Evolutionary conservation across 2,888 invertebrate species (phyloP).

Genomic region (Mechanitis mazaeus): DNA sequence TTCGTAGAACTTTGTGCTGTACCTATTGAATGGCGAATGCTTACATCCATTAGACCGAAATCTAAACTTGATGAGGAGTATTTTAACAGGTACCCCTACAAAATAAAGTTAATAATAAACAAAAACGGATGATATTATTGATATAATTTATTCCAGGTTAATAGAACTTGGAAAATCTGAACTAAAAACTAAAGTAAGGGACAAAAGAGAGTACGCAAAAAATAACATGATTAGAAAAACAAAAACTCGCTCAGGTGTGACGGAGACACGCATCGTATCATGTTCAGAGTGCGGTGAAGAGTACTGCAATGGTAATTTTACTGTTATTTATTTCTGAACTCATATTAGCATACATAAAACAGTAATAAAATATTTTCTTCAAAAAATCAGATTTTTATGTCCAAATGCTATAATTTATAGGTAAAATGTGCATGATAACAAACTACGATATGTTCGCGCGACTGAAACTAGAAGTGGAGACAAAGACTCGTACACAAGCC

Average conservation of each 20-base stretch:
- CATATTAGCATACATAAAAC: too few species aligned
- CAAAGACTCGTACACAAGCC: conserved; percentile 53
- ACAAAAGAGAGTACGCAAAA: conserved; percentile 80
- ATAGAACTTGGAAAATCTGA: conserved; percentile 89
- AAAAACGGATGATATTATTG: not conserved
- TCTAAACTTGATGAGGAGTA: conserved; percentile 90
- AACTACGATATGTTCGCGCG: conserved; percentile 73
- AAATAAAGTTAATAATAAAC: not conserved
- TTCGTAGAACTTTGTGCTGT: conserved; percentile 88
- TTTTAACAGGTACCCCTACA: conserved; percentile 80
- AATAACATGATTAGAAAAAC: conserved; percentile 83
- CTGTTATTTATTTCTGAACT: not conserved
- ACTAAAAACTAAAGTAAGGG: conserved; percentile 82
- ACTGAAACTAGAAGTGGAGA: conserved; percentile 62
- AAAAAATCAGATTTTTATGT: not conserved
- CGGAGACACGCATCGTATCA: conserved; percentile 84
- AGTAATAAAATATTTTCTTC: too few species aligned
- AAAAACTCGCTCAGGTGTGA: conserved; percentile 89
- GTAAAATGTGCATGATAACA: conserved; percentile 69
- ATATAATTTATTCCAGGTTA: conserved; percentile 64
- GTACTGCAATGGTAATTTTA: conserved; percentile 82
- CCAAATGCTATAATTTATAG: conserved; percentile 39
- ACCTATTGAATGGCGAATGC: conserved; percentile 94
- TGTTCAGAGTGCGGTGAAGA: conserved; percentile 91
- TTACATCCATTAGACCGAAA: conserved; percentile 91